Conservation (phyloP, 1,140 invertebrate genomes). For the Cryptotermes secundus region DNA sequence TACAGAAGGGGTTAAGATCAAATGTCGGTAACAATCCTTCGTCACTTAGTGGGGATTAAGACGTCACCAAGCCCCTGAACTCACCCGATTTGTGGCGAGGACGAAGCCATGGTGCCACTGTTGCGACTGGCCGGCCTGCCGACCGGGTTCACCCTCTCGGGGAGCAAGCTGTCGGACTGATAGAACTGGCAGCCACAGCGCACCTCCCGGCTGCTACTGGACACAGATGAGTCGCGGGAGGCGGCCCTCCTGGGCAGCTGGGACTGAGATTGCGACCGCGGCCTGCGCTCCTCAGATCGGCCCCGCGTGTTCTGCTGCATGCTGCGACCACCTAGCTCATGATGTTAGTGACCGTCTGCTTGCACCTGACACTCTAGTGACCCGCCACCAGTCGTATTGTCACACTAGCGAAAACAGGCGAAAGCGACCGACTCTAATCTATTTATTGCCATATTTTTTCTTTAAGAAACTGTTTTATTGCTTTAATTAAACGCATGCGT, state of each 20-base stretch:
- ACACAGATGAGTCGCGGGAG: conserved; percentile 38
- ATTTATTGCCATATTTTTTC: neutral
- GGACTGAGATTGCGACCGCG: conserved; percentile 11
- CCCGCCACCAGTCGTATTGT: conserved; percentile 25
- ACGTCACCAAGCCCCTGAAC: neutral
- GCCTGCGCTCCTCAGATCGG: conserved; percentile 27
- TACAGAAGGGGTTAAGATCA: too few species aligned
- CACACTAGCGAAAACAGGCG: conserved; percentile 43
- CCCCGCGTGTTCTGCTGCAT: conserved; percentile 25
- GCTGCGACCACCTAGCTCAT: neutral
- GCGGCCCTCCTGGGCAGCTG: neutral
- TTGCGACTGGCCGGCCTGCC: conserved; percentile 48
- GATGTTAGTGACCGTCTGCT: conserved; percentile 1
- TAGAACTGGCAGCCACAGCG: conserved; percentile 83
- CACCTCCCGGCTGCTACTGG: conserved; percentile 59
- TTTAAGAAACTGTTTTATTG: too few species aligned
- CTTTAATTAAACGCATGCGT: too few species aligned
- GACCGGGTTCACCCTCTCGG: conserved; percentile 65
- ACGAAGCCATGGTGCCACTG: neutral
- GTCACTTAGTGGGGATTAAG: too few species aligned
- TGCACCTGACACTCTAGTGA: conserved; percentile 34
- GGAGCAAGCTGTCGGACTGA: conserved; percentile 72
- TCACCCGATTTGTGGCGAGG: conserved; percentile 24
- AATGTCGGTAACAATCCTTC: too few species aligned
- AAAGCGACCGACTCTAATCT: neutral